These are phyloP conservation scores for Vollenhovia emeryi DNA, from an alignment of 1,140 invertebrate genomes.

Conservation along the genomic window DNA sequence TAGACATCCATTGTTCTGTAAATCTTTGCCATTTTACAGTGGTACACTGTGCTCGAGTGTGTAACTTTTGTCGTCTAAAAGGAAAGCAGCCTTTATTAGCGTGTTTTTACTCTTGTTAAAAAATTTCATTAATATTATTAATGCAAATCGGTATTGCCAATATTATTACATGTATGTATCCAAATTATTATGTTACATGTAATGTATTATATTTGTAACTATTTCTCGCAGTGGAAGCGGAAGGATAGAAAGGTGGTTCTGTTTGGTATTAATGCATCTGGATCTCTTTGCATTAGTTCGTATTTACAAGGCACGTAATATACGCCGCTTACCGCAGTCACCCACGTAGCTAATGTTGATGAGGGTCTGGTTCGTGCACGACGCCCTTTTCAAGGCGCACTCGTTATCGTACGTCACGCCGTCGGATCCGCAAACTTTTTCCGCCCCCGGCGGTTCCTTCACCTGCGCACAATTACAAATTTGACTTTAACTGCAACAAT, in stretches of 20 bases:
- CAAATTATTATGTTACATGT: neutral
- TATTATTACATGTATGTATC: neutral
- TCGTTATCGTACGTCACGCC: constrained; percentile 91
- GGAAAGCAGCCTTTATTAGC: neutral
- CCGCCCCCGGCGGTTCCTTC: constrained; percentile 74
- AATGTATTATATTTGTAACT: neutral
- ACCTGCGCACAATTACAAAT: constrained; percentile 77
- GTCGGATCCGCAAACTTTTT: constrained; percentile 91
- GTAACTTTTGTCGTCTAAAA: no score
- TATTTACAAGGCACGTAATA: neutral
- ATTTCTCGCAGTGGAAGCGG: neutral
- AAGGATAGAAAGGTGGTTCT: neutral
- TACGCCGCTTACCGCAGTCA: constrained; percentile 91
- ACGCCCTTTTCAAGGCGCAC: constrained; percentile 88
- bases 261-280: neutral
- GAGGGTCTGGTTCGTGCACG: constrained; percentile 88
- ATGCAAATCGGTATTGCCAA: neutral
- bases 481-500: neutral
- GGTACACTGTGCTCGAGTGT: no score
- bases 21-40: no score
- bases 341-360: constrained; percentile 91
- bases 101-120: neutral
- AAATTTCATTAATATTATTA: neutral
- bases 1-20: no score
- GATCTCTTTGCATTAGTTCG: neutral